phyloP scores from a whole-genome alignment of 2,113 vertebrate species.

The Monarcha castaneiventris region DNA sequence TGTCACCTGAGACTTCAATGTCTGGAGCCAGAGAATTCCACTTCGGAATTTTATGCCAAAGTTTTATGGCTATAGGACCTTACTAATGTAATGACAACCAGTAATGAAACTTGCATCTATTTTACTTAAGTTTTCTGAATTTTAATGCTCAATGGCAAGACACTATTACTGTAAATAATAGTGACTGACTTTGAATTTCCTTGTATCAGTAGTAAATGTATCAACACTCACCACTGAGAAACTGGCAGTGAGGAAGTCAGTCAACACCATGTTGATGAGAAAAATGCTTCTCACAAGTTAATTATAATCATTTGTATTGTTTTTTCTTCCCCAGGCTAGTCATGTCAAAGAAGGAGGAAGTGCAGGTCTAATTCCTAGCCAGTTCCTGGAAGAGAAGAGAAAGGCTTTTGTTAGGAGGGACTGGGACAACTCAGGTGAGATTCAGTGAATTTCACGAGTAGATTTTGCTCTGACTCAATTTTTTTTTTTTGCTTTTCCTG shows the following conservation, averaged over 20 bases:
- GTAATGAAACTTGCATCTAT: neutral
- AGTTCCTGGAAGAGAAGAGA: slow-evolving; percentile 97
- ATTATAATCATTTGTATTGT: neutral
- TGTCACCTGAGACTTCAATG: neutral
- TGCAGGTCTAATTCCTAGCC: slow-evolving; percentile 95
- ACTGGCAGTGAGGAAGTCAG: neutral
- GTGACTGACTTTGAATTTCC: neutral
- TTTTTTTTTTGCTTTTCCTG: slow-evolving; percentile 13
- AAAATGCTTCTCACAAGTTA: neutral
- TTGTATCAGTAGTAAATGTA: neutral
- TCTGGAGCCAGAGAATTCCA: neutral
- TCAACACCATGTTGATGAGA: neutral
- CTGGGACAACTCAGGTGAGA: slow-evolving; percentile 84
- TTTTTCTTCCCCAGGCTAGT: slow-evolving; percentile 74
- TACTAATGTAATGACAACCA: neutral
- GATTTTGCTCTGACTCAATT: neutral
- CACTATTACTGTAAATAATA: neutral
- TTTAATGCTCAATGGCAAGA: neutral
- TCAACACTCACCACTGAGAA: neutral
- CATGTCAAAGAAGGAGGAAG: slow-evolving; percentile 88
- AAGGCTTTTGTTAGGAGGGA: slow-evolving; percentile 97
- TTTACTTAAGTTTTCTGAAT: neutral
- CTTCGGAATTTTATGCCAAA: neutral
- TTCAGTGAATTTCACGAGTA: neutral
- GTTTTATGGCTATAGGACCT: neutral